Base-by-base conservation (phyloP, 2,888 invertebrate species). In the Crocallis elinguaria region DNA sequence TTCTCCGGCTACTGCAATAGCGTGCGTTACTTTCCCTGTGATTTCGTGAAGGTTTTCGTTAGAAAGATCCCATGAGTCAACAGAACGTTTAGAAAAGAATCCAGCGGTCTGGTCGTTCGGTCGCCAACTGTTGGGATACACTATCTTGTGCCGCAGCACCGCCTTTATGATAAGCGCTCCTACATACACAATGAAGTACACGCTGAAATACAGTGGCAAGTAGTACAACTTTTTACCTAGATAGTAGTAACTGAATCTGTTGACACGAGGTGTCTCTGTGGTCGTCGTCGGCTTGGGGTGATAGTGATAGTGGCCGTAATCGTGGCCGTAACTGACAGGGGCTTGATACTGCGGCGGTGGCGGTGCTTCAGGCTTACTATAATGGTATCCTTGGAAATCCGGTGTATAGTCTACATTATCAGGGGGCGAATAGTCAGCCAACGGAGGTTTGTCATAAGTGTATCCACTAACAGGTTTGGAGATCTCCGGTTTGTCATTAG, bases 171-270 rank as follows among this genome's bases (percentile, higher is more conserved):
- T 94, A 17, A 95, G 86, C 12, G 95, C 94, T 1, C 94, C 94
- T 0, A 95, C 94, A 69, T 95, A 95, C 50, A 95, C 84, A 42
- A 94, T 93, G 63, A 94, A 94, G 66, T 94, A 95, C 9, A 95
- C 94, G 73, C 95, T 95, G 75, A 95, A 95, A 77, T 95, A 95
- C 35, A 95, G 79, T 0, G 95, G 95, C 57, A 95, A 87, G 73
- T 95, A 95, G 92, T 95, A 95, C 25, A 95, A 82, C 71, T 95
- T 95, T 66, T 94, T 93, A 1, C 95, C 95, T 55, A 95, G 89
- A 71, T 94, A 95, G 71, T 95, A 95, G 77, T 95, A 95, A 74
- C 95, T 95, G 86, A 94, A 95, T 75, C 86, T 92, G 69, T 93
- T 93, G 6, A 93, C 93, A 76, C 93, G 88, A 64, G 93, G 92